Base-by-base conservation (phyloP, 2,113 vertebrate species). In the Myiagra hebetior region DNA sequence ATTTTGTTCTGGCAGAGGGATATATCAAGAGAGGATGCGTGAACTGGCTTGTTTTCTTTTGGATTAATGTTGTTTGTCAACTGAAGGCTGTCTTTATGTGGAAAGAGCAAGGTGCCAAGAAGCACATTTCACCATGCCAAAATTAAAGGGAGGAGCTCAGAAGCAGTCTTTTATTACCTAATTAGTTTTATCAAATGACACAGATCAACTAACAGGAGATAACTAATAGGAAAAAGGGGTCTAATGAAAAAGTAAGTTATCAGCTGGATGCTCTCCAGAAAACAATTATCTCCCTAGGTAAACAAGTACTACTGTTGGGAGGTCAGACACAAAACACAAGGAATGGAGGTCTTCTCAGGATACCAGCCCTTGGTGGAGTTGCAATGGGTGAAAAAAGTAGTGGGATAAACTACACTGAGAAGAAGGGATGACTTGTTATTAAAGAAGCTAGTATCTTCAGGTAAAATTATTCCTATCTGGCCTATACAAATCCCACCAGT, bases 151-250 rank as follows among this genome's bases (percentile, higher is more conserved):
- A 96, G 96, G 95, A 87, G 93, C 84, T 94, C 94, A 78, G 89
- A 74, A 96, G 85, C 57, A 92, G 74, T 60, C 88, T 92, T 95
- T 92, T 92, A 95, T 96, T 97, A 91, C 85, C 72, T 95, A 97
- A 95, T 96, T 96, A 95, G 80, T 91, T 94, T 96, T 89, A 97
- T 96, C 95, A 97, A 94, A 95, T 94, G 90, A 95, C 91, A 96
- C 81, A 93, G 93, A 91, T 95, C 92, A 93, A 82, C 67, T 86
- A 88, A 90, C 87, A 95, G 90, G 62, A 95, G 93, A 96, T 83
- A 97, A 94, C 75, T 95, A 96, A 96, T 73, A 92, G 69, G 87
- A 93, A 95, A 95, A 96, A 91, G 59, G 60, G 41, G 62, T 76
- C 80, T 93, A 94, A 87, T 89, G 86, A 93, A 95, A 94, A 96